A percentile compares a stretch with the other conserved stretches of the same genome.
Evolutionary conservation across 2,888 invertebrate species (phyloP).

Genomic region (Charanyca ferruginea): DNA sequence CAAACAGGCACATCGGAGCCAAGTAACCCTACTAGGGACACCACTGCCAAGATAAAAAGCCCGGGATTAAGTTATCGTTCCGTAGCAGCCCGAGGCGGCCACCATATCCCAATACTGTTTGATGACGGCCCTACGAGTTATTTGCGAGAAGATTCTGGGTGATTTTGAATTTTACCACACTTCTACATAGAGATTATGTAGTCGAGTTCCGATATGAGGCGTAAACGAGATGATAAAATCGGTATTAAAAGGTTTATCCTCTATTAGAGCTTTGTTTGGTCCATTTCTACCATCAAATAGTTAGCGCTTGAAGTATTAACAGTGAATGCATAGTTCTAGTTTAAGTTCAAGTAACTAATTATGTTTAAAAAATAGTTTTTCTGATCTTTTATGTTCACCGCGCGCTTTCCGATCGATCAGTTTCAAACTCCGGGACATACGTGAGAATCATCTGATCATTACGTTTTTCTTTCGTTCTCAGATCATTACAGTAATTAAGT

Average conservation of each 20-base stretch:
- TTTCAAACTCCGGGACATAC: conserved; percentile 32
- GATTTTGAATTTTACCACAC: conserved; percentile 61
- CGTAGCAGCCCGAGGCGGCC: conserved; percentile 63
- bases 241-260: conserved; percentile 15
- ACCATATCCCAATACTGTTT: conserved; percentile 69
- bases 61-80: conserved; percentile 79
- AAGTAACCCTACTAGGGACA: conserved; percentile 51
- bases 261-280: conserved; percentile 15
- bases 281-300: not conserved
- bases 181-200: conserved; percentile 44
- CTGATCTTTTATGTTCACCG: not conserved
- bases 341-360: not conserved
- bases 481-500: conserved; percentile 44
- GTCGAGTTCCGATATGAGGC: conserved; percentile 38
- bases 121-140: conserved; percentile 66
- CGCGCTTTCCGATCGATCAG: conserved; percentile 22
- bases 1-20: conserved; percentile 61
- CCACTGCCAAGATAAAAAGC: conserved; percentile 73
- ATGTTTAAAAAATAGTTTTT: not conserved
- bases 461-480: conserved; percentile 48
- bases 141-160: conserved; percentile 59
- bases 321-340: not conserved
- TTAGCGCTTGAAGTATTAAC: not conserved
- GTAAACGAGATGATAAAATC: conserved; percentile 36
- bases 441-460: conserved; percentile 42